phyloP scores from a whole-genome alignment of 2,888 invertebrate genomes.

The Archaeoteleia sp. region DNA sequence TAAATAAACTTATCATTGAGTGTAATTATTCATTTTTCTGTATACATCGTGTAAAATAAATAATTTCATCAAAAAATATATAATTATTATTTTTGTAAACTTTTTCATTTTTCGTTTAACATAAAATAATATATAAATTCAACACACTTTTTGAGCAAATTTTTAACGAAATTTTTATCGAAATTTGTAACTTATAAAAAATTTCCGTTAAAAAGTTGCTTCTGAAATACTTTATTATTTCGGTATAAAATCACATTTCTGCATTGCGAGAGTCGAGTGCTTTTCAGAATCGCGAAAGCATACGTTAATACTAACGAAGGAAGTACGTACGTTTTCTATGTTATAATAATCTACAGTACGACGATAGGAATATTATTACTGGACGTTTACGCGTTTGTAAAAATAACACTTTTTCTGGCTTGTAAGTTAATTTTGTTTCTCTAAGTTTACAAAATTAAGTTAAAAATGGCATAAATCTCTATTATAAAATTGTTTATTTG shows the following conservation, averaged over 20 bases:
- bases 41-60: constrained; percentile 3
- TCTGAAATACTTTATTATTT: not conserved
- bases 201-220: constrained; percentile 1
- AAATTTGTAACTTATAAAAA: no score
- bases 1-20: constrained; percentile 13
- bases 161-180: not conserved
- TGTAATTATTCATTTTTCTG: constrained; percentile 8
- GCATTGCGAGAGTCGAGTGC: constrained; percentile 6
- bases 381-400: constrained; percentile 25
- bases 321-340: constrained; percentile 22
- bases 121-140: constrained; percentile 15
- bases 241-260: constrained; percentile 9
- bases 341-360: constrained; percentile 12
- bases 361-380: constrained; percentile 21
- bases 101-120: constrained; percentile 20
- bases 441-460: no score
- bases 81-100: constrained; percentile 12
- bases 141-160: constrained; percentile 2
- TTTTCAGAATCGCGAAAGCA: constrained; percentile 16
- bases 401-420: constrained; percentile 14
- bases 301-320: constrained; percentile 21
- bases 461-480: no score
- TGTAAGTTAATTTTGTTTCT: no score
- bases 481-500: no score
- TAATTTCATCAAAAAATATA: constrained; percentile 19